phyloP scores from a whole-genome alignment of 2,888 invertebrate species.

The Lepidonotus clava region DNA sequence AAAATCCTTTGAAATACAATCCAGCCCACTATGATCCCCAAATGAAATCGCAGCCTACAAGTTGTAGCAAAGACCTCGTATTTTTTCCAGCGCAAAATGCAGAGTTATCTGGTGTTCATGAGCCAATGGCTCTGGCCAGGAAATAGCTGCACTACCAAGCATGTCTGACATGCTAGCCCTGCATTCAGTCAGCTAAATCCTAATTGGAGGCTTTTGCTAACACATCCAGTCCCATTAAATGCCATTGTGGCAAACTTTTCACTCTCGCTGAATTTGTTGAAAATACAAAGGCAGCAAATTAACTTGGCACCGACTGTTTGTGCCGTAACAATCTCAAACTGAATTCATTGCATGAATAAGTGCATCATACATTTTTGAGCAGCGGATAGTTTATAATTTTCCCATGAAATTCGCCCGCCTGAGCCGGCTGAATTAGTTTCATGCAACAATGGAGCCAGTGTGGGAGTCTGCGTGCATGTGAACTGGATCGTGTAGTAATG shows the following conservation, averaged over 20 bases:
- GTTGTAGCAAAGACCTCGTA: not conserved
- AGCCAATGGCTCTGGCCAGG: slow-evolving; percentile 33
- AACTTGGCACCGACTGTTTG: slow-evolving; percentile 19
- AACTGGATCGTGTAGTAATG: slow-evolving; percentile 10
- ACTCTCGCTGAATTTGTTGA: slow-evolving; percentile 47
- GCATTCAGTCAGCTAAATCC: not conserved
- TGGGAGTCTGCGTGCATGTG: not conserved
- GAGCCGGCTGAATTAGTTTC: not conserved
- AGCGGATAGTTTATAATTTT: slow-evolving; percentile 37
- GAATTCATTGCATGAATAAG: slow-evolving; percentile 44
- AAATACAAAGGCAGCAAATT: slow-evolving; percentile 29
- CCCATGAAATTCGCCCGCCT: slow-evolving; percentile 19
- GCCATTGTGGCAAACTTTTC: slow-evolving; percentile 52
- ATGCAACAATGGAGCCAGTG: slow-evolving; percentile 6
- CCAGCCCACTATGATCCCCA: not conserved
- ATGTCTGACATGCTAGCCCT: slow-evolving; percentile 26
- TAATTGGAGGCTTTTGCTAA: slow-evolving; percentile 39
- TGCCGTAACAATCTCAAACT: not conserved
- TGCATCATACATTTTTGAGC: slow-evolving; percentile 34
- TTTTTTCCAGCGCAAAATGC: not conserved
- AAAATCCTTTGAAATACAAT: not conserved
- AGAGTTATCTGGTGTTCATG: not conserved
- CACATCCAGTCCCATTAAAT: slow-evolving; percentile 29
- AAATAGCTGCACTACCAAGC: not conserved
- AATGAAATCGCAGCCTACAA: not conserved